Base-by-base conservation (phyloP, 2,888 invertebrate genomes). In the Ceramica pisi region DNA sequence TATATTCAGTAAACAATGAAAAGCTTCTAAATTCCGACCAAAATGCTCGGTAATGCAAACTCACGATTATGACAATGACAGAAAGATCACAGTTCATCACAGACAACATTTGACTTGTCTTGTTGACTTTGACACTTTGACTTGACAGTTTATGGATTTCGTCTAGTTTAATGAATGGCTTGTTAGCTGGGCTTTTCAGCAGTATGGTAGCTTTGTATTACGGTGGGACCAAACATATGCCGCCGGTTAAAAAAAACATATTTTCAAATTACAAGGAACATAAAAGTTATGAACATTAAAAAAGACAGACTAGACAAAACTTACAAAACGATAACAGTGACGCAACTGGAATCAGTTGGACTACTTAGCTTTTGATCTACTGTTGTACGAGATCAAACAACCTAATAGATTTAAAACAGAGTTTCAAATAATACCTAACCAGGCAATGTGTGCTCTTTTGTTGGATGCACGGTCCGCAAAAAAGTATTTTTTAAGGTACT, bases 31-130 rank as follows among this genome's bases (percentile, higher is more conserved):
- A 8, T 61, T 62, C 51, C 51, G 38, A 78, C 21, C 44, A 75
- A 70, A 73, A 41, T 48, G 63, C 75, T 74, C 59, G 57, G 67
- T 76, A 84, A 65, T 88, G 86, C 88, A 81, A 88, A 84, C 85
- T 87, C 88, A 88, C 88, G 83, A 82, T 50, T 67, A 46, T 79
- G 75, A 72, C 71, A 78, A 50, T 73, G 73, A 73, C 73, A 76
- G 73, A 53, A 48, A 44, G 0, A 55, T 74, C 71, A 74, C 23
- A 31, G 50, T n/a, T n/a, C n/a, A n/a, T 60, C 23, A 59, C 35
- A 44, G 67, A 68, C 56, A 71, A 79, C n/a, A n/a, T n/a, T n/a
- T 77, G 82, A 83, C 77, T 71, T 78, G 78, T 70, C 69, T 51
- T 31, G 31, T 31, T 31, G 31, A 31, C 31, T 31, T 60, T 72